Evolutionary conservation across 2,888 invertebrate species (phyloP).

Genomic region (Coenonympha arcania): DNA sequence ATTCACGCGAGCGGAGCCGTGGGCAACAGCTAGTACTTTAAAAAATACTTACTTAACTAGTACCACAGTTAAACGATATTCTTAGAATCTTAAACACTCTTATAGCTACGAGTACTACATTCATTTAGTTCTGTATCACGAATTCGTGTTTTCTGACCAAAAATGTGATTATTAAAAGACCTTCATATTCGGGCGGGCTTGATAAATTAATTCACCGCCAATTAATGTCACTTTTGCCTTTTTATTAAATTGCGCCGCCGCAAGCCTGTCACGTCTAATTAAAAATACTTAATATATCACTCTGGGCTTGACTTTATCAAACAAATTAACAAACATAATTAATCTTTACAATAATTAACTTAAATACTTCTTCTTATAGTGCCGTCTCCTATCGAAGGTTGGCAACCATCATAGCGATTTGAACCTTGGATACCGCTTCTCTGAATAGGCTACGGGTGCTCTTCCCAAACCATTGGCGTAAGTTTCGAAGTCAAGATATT

Average conservation of each 20-base stretch:
- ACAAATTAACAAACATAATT: too few species aligned
- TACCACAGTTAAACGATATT: not conserved
- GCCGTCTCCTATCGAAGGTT: too few species aligned
- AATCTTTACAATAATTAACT: too few species aligned
- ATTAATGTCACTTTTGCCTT: slow-evolving; percentile 13
- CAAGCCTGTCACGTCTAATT: slow-evolving; percentile 2
- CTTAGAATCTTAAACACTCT: too few species aligned
- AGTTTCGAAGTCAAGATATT: too few species aligned
- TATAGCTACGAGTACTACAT: not conserved
- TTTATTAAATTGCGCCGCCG: slow-evolving; percentile 5
- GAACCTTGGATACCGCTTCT: too few species aligned
- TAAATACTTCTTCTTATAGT: too few species aligned
- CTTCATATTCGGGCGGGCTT: slow-evolving; percentile 12
- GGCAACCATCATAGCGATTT: too few species aligned
- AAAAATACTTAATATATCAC: slow-evolving; percentile 5
- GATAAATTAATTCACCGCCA: slow-evolving; percentile 14
- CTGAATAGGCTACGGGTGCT: too few species aligned
- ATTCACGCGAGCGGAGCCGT: not conserved
- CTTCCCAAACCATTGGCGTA: too few species aligned
- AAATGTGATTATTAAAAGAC: not conserved
- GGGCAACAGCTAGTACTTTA: not conserved
- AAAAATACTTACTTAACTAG: too few species aligned
- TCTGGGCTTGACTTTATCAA: not conserved
- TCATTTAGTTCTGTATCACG: not conserved
- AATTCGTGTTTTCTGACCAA: not conserved